Conservation (phyloP, 2,888 invertebrate species). For the Drosophila picticornis region DNA sequence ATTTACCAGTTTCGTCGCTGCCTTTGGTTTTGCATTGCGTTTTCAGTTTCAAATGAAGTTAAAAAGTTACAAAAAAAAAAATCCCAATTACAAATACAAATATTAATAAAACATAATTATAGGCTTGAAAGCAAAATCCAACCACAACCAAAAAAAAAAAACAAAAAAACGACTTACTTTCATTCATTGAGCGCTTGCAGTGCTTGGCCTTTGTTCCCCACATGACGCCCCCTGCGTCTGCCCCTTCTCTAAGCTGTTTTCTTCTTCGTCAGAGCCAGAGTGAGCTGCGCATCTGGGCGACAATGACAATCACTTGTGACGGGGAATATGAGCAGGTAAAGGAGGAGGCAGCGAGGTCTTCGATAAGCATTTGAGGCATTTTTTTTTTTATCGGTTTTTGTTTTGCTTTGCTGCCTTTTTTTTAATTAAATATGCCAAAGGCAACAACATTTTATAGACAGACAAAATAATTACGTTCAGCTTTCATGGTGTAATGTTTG, state of each 20-base stretch:
- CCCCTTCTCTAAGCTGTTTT: slow-evolving; percentile 2
- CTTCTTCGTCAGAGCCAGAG: slow-evolving; percentile 14
- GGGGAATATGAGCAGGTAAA: not conserved
- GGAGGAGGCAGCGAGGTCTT: not conserved
- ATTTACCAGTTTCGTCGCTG: slow-evolving; percentile 40
- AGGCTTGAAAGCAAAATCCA: slow-evolving; percentile 29
- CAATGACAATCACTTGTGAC: slow-evolving; percentile 52
- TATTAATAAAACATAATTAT: slow-evolving; percentile 29
- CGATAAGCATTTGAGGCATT: slow-evolving; percentile 35
- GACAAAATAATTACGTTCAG: slow-evolving; percentile 61
- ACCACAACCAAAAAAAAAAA: slow-evolving; percentile 7
- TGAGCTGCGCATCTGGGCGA: slow-evolving; percentile 27
- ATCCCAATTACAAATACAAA: slow-evolving; percentile 23
- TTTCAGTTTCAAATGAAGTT: slow-evolving; percentile 29
- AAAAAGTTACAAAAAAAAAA: slow-evolving; percentile 2
- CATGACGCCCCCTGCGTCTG: not conserved
- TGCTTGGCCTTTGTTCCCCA: slow-evolving; percentile 51
- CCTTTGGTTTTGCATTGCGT: slow-evolving; percentile 35
- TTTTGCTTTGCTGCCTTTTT: slow-evolving; percentile 1
- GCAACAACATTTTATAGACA: slow-evolving; percentile 50
- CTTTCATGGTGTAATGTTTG: slow-evolving; percentile 40
- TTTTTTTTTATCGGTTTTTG: not conserved
- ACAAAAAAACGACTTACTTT: slow-evolving; percentile 58
- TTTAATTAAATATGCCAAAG: slow-evolving; percentile 58
- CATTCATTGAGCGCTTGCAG: slow-evolving; percentile 49